phyloP scores from a whole-genome alignment of 1,140 invertebrate species.

The Globodera ellingtonae region DNA sequence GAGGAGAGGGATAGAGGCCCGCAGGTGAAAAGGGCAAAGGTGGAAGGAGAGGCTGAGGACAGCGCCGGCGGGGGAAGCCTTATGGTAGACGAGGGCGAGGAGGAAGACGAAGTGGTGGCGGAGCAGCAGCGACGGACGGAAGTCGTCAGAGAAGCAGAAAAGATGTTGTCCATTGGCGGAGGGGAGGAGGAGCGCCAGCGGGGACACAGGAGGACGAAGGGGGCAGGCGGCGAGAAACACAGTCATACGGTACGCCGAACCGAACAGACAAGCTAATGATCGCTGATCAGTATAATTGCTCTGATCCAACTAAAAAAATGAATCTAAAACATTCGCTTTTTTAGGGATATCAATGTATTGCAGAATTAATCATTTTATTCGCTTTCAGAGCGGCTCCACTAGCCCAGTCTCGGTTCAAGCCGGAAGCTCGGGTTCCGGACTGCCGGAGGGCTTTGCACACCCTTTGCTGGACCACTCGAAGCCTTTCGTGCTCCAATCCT shows the following conservation, averaged over 20 bases:
- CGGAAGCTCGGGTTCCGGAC: background rate
- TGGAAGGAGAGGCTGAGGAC: background rate
- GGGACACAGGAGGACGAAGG: slow-evolving; percentile 24
- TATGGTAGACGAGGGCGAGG: background rate
- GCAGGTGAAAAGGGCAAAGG: slow-evolving; percentile 11
- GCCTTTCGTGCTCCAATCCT: slow-evolving; percentile 37
- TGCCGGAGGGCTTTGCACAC: slow-evolving; percentile 37
- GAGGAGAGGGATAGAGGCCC: background rate
- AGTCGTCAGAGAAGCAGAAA: background rate
- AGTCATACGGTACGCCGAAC: slow-evolving; percentile 38
- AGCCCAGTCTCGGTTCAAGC: slow-evolving; percentile 39
- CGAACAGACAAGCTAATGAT: background rate
- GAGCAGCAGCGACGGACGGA: background rate
- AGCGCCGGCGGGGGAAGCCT: background rate
- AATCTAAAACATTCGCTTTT: too few species aligned
- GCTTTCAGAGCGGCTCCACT: slow-evolving; percentile 45
- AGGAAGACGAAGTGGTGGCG: slow-evolving; percentile 13
- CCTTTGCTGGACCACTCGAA: slow-evolving; percentile 24
- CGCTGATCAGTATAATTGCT: background rate
- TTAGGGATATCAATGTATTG: too few species aligned
- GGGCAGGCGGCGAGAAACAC: slow-evolving; percentile 38
- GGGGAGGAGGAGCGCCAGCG: slow-evolving; percentile 7
- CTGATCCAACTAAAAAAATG: too few species aligned
- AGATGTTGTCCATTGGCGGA: slow-evolving; percentile 18
- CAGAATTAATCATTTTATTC: background rate